These are phyloP conservation scores for Hyperoplus immaculatus DNA, from an alignment of 2,797 vertebrate genomes.

Conservation along the genomic window DNA sequence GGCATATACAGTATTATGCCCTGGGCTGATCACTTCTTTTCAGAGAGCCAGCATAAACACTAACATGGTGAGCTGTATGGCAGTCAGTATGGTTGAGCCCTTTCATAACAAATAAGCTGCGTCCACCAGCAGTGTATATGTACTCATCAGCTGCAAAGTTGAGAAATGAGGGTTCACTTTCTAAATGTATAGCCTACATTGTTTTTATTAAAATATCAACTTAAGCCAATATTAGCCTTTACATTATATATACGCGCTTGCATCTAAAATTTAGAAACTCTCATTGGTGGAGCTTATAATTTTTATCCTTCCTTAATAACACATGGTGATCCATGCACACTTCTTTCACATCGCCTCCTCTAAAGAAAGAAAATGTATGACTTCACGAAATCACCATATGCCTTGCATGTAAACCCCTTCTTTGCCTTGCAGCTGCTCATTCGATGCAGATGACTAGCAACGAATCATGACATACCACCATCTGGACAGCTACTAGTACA, in stretches of 20 bases:
- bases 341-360: neutral
- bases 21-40: too few relatives aligned
- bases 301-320: neutral
- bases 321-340: neutral
- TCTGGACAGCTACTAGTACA: slow-evolving; percentile 29
- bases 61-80: too few relatives aligned
- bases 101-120: neutral
- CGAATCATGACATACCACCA: slow-evolving; percentile 30
- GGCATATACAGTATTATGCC: too few relatives aligned
- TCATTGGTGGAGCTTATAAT: neutral
- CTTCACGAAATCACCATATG: slow-evolving; percentile 1
- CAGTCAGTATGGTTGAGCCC: neutral
- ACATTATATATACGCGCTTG: neutral
- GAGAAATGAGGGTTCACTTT: too few relatives aligned
- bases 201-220: neutral
- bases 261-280: neutral
- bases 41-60: too few relatives aligned
- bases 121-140: too few relatives aligned
- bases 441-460: slow-evolving; percentile 9
- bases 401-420: neutral
- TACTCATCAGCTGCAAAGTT: too few relatives aligned
- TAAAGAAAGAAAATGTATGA: neutral
- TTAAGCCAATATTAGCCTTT: neutral
- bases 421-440: slow-evolving; percentile 26
- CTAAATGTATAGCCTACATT: neutral